Percentiles rank a stretch among this genome's conserved stretches.
Conservation (phyloP, 2,888 invertebrate genomes). For the Frankliniella intonsa region DNA sequence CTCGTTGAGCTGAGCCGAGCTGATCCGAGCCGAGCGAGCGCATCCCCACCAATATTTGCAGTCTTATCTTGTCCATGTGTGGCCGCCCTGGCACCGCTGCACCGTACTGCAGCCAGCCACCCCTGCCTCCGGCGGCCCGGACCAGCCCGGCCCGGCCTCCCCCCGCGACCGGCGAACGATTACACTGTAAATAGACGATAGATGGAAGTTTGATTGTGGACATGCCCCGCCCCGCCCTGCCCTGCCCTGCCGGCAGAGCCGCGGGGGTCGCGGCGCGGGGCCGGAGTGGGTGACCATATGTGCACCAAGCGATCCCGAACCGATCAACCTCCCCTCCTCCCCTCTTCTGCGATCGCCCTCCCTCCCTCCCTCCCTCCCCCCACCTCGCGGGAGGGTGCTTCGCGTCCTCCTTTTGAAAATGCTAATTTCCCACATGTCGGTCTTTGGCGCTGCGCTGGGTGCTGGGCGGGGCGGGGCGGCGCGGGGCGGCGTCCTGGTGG, state of each 20-base stretch:
- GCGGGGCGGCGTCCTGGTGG: background rate
- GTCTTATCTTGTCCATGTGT: background rate
- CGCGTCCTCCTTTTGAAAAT: constrained; percentile 10
- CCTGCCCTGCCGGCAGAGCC: background rate
- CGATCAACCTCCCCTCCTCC: background rate
- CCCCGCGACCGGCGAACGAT: background rate
- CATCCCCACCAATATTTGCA: background rate
- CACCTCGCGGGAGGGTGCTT: background rate
- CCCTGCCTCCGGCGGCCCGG: background rate
- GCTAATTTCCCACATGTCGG: constrained; percentile 24
- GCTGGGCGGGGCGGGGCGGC: background rate
- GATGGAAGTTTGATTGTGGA: constrained; percentile 24
- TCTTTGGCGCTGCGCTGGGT: background rate
- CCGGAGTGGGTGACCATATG: background rate
- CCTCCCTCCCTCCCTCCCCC: background rate
- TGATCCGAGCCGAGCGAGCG: too few species aligned
- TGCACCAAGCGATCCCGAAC: constrained; percentile 8
- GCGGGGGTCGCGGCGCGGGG: too few species aligned
- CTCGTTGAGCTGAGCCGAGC: too few species aligned
- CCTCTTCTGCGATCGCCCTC: background rate
- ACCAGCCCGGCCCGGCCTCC: background rate
- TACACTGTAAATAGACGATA: constrained; percentile 23
- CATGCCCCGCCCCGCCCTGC: background rate
- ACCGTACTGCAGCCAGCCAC: background rate
- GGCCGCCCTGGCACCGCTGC: background rate